Conservation (phyloP, 2,113 vertebrate genomes). For the Orientallactaga bullata region DNA sequence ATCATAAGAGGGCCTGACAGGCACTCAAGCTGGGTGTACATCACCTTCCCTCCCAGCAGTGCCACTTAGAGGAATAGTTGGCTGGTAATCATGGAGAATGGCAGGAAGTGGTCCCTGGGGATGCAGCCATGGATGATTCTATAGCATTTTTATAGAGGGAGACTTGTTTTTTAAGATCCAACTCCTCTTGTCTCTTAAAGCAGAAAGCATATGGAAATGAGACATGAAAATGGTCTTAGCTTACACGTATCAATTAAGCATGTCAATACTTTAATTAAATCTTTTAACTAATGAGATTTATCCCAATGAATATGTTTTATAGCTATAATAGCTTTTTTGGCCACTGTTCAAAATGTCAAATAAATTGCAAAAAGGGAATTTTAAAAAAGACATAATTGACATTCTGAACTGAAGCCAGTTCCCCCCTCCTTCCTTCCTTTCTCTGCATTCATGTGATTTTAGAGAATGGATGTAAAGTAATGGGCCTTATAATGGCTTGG, state of each 20-base stretch:
- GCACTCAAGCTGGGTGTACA: conserved; percentile 90
- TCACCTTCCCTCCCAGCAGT: conserved; percentile 89
- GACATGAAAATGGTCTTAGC: conserved; percentile 93
- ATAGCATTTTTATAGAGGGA: conserved; percentile 89
- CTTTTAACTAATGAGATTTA: conserved; percentile 98
- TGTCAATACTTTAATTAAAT: conserved; percentile 99
- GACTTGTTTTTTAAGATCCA: conserved; percentile 46
- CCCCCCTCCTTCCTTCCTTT: conserved; percentile 73
- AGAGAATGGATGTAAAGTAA: conserved; percentile 87
- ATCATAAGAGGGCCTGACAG: conserved; percentile 94
- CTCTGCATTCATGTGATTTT: conserved; percentile 87
- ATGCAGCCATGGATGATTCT: conserved; percentile 88
- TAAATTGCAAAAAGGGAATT: conserved; percentile 94
- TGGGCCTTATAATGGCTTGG: conserved; percentile 85
- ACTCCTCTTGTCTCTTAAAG: conserved; percentile 83
- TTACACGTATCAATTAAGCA: conserved; percentile 98
- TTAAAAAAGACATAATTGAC: conserved; percentile 87
- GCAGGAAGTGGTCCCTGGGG: conserved; percentile 94
- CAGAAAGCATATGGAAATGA: conserved; percentile 94
- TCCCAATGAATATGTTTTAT: conserved; percentile 98
- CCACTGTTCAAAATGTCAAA: conserved; percentile 95
- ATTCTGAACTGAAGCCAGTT: conserved; percentile 88
- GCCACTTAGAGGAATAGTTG: conserved; percentile 89
- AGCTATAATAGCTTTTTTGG: conserved; percentile 99
- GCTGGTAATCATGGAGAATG: conserved; percentile 95